Base-by-base conservation (phyloP, 2,797 vertebrate species). In the Cottoperca gobio region DNA sequence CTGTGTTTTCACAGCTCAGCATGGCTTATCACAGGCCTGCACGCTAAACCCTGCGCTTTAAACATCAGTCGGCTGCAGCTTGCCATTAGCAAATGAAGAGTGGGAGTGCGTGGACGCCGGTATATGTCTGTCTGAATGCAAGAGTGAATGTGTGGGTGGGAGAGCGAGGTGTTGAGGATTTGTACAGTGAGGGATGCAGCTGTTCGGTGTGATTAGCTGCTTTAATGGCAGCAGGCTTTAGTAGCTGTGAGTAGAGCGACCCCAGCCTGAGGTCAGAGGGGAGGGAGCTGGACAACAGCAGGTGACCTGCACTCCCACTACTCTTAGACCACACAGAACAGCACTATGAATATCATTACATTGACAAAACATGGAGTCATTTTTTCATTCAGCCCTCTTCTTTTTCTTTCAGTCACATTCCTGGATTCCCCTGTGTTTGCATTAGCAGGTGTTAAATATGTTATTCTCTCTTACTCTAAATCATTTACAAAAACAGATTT, bases 1-100 rank as follows among this genome's bases (percentile, higher is more conserved):
- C 94, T 93, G 90, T 94, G 90, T 95, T 95, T 94, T 94, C 92
- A 93, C 93, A 94, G 94, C 93, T 94, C 92, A 88, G 85, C 65
- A 71, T 11, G 17, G 93, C 93, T 95, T 95, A 95, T 95, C 93
- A 66, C 89, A 79, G 85, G 80, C 90, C 90, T 88, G 79, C 90
- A 91, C 75, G 6, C 91, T 93, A 88, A 94, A 91, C 86, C 90
- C 86, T 0, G 16, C 23, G 67, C 89, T 89, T 92, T 73, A 91
- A 92, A 91, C 91, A 91, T 86, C 83, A 87, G 89, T 76, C 82
- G 31, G 79, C 85, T 88, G 78, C 84, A 85, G 86, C 63, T 82
- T 77, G 82, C 89, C 81, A 83, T 90, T 88, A 86, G 79, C 80
- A 49, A 78, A 73, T 65, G 50, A 74, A 77, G 78, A 82, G 86